Evolutionary conservation across 2,888 invertebrate species (phyloP), one percentile per base, ranked within the genome.

Genomic region (Andricus curvator): DNA sequence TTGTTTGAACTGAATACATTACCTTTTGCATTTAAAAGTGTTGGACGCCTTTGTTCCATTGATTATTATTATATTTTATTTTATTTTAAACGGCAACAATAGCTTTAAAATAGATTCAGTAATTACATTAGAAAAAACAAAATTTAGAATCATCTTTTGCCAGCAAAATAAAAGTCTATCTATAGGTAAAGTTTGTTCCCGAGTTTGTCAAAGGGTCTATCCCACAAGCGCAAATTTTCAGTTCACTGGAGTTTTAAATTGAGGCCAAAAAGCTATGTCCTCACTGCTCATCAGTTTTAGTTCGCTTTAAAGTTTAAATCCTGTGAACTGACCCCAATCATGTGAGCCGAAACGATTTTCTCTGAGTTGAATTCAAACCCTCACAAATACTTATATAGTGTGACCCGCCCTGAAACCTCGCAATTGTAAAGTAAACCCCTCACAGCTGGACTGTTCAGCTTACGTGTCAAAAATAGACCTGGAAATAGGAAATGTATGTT

Each of bases 311-410:
- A 56, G 9, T 56, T 56, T n/a, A 56, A 56, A 56, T 56, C n/a
- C 9, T n/a, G 56, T n/a, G 56, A 56, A 56, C 56, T 56, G 56
- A 56, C 56, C 56, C 56, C 56, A 56, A n/a, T 56, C 56, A 56
- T 2, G 56, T 56, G 56, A n/a, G 15, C n/a, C 56, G 51, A 56
- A 56, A 56, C n/a, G n/a, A 56, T 56, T 56, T 56, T 56, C 56
- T 56, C n/a, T 56, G 56, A n/a, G 56, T n/a, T n/a, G 56, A 56
- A 56, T 56, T 56, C 56, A 56, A n/a, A 56, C 56, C 56, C 56
- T n/a, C 56, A 56, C n/a, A 56, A n/a, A 56, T n/a, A 3, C 56
- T 56, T 56, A n/a, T n/a, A 56, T 20, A 56, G 9, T 56, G 56
- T n/a, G 56, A 56, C 56, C n/a, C 56, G 56, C 56, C 56, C n/a